Percentiles rank a stretch among this genome's conserved stretches.
These are phyloP conservation scores for Albula goreensis DNA, from an alignment of 2,113 vertebrate species.

Conservation along the genomic window DNA sequence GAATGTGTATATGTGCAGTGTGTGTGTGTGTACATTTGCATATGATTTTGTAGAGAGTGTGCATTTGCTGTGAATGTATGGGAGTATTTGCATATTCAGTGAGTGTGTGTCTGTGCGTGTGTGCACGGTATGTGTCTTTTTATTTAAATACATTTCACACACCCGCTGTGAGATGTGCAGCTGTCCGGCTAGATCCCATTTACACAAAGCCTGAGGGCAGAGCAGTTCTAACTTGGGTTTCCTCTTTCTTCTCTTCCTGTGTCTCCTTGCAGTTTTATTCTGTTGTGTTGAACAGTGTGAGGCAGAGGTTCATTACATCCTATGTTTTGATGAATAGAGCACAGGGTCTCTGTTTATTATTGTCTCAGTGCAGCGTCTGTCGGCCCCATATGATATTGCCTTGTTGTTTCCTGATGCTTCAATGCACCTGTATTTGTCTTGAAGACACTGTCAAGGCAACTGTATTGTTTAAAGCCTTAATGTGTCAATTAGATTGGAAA, in stretches of 20 bases:
- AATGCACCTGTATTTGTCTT: not conserved
- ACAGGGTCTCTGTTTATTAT: slow-evolving; percentile 15
- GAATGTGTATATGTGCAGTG: slow-evolving; percentile 32
- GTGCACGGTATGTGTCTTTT: slow-evolving; percentile 16
- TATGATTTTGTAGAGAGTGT: slow-evolving; percentile 5
- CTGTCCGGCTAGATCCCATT: slow-evolving; percentile 11
- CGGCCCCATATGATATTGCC: not conserved
- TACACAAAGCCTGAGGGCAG: slow-evolving; percentile 5
- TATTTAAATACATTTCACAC: slow-evolving; percentile 5
- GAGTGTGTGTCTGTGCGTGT: slow-evolving; percentile 28
- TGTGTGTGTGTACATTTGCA: slow-evolving; percentile 3
- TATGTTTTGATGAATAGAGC: slow-evolving; percentile 2
- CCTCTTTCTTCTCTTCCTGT: not conserved
- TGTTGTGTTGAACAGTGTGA: not conserved
- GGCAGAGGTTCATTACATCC: slow-evolving; percentile 11
- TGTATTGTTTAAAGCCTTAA: not conserved
- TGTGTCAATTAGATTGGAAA: not conserved
- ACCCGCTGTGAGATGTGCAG: slow-evolving; percentile 11
- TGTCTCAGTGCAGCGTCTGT: slow-evolving; percentile 16
- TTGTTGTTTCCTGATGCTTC: not conserved
- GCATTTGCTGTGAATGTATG: slow-evolving; percentile 12
- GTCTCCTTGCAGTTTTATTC: not conserved
- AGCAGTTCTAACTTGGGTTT: not conserved
- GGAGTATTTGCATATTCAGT: slow-evolving; percentile 22
- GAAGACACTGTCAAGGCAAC: not conserved